Percentiles rank a stretch among this genome's conserved stretches.
Conservation (phyloP, 2,888 invertebrate genomes). For the Tyria jacobaeae region DNA sequence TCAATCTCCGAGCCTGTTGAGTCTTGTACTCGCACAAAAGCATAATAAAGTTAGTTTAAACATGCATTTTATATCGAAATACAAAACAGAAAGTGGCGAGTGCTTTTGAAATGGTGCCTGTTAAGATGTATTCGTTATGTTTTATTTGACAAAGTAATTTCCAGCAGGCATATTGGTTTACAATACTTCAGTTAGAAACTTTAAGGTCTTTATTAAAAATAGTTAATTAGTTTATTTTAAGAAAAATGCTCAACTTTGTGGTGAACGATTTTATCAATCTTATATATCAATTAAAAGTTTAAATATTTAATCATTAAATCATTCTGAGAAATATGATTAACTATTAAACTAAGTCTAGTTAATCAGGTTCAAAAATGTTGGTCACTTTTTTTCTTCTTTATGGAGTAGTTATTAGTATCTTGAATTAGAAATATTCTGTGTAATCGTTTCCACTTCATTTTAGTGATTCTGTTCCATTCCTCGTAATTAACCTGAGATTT, state of each 20-base stretch:
- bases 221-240: constrained; percentile 49
- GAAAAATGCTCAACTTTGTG: constrained; percentile 60
- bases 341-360: constrained; percentile 6
- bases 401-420: constrained; percentile 58
- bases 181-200: constrained; percentile 26
- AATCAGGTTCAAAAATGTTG: constrained; percentile 25
- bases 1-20: constrained; percentile 67
- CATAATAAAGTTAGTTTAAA: constrained; percentile 58
- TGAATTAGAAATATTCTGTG: constrained; percentile 43
- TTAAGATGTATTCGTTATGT: constrained; percentile 44
- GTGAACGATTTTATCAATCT: constrained; percentile 51
- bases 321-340: constrained; percentile 24
- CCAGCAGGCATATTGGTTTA: constrained; percentile 38
- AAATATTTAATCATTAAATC: constrained; percentile 20
- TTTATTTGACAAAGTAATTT: constrained; percentile 27
- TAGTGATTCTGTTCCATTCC: constrained; percentile 70
- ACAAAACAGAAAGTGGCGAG: constrained; percentile 60
- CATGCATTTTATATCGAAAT: constrained; percentile 40
- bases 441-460: constrained; percentile 58
- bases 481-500: constrained; percentile 66
- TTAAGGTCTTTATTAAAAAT: constrained; percentile 38
- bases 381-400: constrained; percentile 25
- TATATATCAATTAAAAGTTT: constrained; percentile 43
- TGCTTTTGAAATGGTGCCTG: constrained; percentile 72
- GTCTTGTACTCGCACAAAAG: constrained; percentile 77